Conservation (phyloP, 2,113 vertebrate species). For the Aramus guarauna region DNA sequence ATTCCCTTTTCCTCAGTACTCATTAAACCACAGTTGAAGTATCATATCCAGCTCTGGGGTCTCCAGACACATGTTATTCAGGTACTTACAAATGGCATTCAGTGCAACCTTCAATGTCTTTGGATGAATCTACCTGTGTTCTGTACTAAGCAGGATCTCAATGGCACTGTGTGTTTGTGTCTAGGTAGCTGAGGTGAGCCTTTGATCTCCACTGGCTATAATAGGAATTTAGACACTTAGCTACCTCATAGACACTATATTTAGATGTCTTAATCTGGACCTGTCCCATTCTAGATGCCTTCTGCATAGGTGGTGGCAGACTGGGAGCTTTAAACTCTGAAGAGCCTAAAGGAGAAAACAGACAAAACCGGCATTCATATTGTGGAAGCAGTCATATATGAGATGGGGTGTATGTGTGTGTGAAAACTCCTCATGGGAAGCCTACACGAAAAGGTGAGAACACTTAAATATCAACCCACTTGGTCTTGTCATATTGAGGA, state of each 20-base stretch:
- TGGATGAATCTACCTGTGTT: not conserved
- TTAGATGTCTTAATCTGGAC: not conserved
- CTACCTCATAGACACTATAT: not conserved
- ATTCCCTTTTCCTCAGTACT: not conserved
- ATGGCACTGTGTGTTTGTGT: not conserved
- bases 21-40: not conserved
- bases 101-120: not conserved
- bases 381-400: not conserved
- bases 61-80: not conserved
- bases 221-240: not conserved
- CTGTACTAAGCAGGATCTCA: not conserved
- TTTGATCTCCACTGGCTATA: not conserved
- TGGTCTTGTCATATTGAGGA: not conserved
- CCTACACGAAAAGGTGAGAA: not conserved
- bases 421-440: not conserved
- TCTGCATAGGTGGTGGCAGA: not conserved
- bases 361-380: not conserved
- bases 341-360: not conserved
- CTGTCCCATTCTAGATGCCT: not conserved
- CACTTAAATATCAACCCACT: not conserved
- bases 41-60: not conserved
- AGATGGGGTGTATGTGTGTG: fast-evolving
- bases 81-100: not conserved
- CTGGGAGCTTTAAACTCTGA: not conserved
- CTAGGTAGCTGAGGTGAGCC: not conserved